phyloP scores from a whole-genome alignment of 2,888 invertebrate species.

The Trichogramma dendrolimi region DNA sequence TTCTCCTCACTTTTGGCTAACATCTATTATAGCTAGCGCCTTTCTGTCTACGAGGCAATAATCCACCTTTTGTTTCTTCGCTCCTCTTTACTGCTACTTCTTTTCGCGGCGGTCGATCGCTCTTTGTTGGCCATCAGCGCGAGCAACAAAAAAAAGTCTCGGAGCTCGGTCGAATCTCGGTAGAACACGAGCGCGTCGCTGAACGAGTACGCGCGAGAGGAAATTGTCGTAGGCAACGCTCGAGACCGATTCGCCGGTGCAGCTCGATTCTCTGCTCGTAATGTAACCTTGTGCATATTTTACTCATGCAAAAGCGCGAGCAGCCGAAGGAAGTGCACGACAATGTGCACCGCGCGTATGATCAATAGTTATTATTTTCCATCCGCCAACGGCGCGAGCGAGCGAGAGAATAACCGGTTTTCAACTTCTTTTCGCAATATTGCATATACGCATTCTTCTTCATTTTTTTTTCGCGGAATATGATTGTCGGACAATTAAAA shows the following conservation, averaged over 20 bases:
- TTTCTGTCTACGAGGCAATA: neutral
- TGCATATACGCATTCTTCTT: neutral
- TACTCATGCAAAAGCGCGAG: too few relatives aligned
- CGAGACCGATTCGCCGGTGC: too few relatives aligned
- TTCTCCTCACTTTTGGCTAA: neutral
- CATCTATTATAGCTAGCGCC: too few relatives aligned
- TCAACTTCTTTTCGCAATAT: conserved; percentile 6
- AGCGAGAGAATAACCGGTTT: conserved; percentile 23
- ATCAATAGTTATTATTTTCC: conserved; percentile 16
- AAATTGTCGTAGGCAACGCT: neutral
- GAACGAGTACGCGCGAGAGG: conserved; percentile 4
- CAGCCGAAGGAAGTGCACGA: neutral
- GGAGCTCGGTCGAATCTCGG: neutral
- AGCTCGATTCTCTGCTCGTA: too few relatives aligned
- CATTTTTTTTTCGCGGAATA: conserved; percentile 9
- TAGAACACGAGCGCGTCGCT: neutral
- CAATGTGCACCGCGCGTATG: conserved; percentile 3
- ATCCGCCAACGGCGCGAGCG: neutral
- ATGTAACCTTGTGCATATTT: too few relatives aligned
- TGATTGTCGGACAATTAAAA: conserved; percentile 21
- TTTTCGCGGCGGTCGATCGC: too few relatives aligned
- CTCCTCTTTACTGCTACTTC: too few relatives aligned
- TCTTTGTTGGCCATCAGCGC: too few relatives aligned
- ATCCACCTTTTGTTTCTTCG: too few relatives aligned
- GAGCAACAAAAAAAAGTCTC: too few relatives aligned